These are phyloP conservation scores for Arvicanthis niloticus DNA, from an alignment of 2,113 vertebrate genomes.

Conservation along the genomic window DNA sequence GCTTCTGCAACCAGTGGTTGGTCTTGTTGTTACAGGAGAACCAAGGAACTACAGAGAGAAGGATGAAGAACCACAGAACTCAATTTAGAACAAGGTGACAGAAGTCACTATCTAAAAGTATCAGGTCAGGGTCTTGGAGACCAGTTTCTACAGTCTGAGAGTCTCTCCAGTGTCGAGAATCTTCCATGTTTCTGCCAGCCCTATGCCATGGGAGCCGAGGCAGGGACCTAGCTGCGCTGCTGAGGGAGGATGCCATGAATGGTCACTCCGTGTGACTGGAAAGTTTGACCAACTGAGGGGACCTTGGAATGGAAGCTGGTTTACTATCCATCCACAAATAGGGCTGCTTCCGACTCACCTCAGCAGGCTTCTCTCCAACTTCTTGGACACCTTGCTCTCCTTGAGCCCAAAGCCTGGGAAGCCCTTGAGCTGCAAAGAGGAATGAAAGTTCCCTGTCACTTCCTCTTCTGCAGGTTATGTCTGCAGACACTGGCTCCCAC, in stretches of 20 bases:
- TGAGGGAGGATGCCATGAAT: neutral
- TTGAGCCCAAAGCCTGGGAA: slow-evolving; percentile 76
- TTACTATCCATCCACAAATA: slow-evolving; percentile 73
- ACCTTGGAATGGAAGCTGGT: slow-evolving; percentile 71
- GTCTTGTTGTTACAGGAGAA: neutral
- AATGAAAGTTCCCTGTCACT: slow-evolving; percentile 84
- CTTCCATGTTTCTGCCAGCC: neutral
- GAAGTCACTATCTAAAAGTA: neutral
- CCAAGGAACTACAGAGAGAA: too few species aligned
- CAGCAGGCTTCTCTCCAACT: slow-evolving; percentile 62
- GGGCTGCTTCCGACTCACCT: slow-evolving; percentile 76
- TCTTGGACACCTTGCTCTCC: slow-evolving; percentile 70
- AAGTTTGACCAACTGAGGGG: slow-evolving; percentile 68
- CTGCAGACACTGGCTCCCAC: slow-evolving; percentile 87
- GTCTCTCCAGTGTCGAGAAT: neutral
- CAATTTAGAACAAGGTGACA: neutral
- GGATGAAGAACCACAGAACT: neutral
- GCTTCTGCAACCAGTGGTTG: neutral
- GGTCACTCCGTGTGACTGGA: slow-evolving; percentile 70
- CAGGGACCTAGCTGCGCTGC: neutral
- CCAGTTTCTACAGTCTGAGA: neutral
- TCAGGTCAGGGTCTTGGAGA: neutral
- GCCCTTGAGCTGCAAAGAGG: slow-evolving; percentile 65
- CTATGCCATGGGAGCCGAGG: neutral
- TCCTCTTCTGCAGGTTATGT: slow-evolving; percentile 85